Conservation (phyloP, 2,888 invertebrate genomes). For the Xestia c-nigrum region DNA sequence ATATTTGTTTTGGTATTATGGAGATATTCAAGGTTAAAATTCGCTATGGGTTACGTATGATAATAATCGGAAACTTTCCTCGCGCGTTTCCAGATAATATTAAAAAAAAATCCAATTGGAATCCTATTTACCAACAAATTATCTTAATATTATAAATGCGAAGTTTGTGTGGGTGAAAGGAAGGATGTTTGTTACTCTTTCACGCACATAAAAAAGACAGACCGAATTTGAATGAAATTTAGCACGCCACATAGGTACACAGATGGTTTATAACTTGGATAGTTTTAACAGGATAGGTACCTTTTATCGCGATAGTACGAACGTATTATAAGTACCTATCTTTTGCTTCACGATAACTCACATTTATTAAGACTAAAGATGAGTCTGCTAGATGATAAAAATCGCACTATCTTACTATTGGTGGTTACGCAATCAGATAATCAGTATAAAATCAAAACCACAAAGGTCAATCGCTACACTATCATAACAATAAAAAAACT, state of each 20-base stretch:
- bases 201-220: not conserved
- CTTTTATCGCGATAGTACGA: too few species aligned
- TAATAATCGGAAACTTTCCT: not conserved
- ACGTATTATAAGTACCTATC: too few species aligned
- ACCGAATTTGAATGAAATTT: too few species aligned
- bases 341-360: not conserved
- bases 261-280: too few species aligned
- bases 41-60: not conserved
- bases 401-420: not conserved
- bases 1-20: not conserved
- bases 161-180: not conserved
- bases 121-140: not conserved
- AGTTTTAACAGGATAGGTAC: too few species aligned
- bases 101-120: not conserved
- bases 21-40: not conserved
- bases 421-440: conserved; percentile 16
- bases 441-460: conserved; percentile 6
- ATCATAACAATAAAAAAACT: not conserved
- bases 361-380: not conserved
- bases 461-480: conserved; percentile 19
- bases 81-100: not conserved
- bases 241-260: too few species aligned
- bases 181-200: not conserved
- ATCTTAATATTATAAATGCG: too few species aligned
- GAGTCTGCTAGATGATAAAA: conserved; percentile 2